Evolutionary conservation across 1,140 invertebrate species (phyloP), one percentile per base, ranked within the genome.

Genomic region (Epicauta chinensis): DNA sequence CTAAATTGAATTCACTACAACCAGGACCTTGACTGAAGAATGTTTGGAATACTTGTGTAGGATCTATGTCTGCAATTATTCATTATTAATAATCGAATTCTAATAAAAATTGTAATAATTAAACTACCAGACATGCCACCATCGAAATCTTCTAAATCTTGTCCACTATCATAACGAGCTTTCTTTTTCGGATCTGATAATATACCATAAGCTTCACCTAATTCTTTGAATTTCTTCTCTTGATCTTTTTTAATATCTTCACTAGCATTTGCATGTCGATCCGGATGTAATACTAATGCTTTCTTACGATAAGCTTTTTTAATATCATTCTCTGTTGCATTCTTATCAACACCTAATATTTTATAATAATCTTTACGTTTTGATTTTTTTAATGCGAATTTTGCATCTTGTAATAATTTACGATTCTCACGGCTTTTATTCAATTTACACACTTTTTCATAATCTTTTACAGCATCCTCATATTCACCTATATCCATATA

Each of bases 301-400:
- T 87, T 78, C 72, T 98, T 96, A 70, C 91, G 83, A 67, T 98
- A 98, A 6, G 91, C 91, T 71, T 94, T 95, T 66, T 97, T 98
- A 45, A 98, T 95, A 63, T 98, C 95, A 66, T 96, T 92, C 37
- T 91, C 89, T 2, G 81, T 82, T 2, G 94, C 92, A 66, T 77
- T 84, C 62, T 87, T 89, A 0, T 83, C 76, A 29, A 98, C 76
- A 12, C 94, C 93, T 32, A 99, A 76, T 61, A 96, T 95, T 72
- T 96, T 94, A 66, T 98, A 98, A 73, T 97, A 98, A 71, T 98
- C 94, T 78, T 98, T 98, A 44, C 93, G 88, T 77, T 96, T 96
- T 0, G 89, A 91, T 73, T 81, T 89, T 68, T 92, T 93, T 41
- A 96, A 69, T 16, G 86, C 84, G 35, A 90, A 69, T 75, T 96